Percentiles rank a stretch among this genome's conserved stretches.
Conservation (phyloP, 2,888 invertebrate genomes). For the Bursaphelenchus okinawaensis region DNA sequence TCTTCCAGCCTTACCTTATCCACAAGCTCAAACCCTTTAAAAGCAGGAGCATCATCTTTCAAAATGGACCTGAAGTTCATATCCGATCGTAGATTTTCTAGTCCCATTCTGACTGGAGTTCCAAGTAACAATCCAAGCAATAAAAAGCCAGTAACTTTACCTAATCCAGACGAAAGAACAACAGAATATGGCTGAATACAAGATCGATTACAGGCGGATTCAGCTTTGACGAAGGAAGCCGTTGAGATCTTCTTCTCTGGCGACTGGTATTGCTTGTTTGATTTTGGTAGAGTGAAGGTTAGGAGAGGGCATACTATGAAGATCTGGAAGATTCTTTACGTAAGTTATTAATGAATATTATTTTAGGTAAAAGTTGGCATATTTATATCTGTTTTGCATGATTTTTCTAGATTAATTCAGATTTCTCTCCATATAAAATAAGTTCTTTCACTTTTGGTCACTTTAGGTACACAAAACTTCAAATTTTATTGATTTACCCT, state of each 20-base stretch:
- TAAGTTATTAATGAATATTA: no score
- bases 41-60: slow-evolving; percentile 22
- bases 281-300: background rate
- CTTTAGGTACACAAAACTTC: no score
- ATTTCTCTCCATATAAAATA: no score
- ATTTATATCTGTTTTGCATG: no score
- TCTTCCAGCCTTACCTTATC: slow-evolving; percentile 19
- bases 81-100: slow-evolving; percentile 18
- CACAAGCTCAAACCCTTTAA: slow-evolving; percentile 25
- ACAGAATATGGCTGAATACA: slow-evolving; percentile 5
- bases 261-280: background rate
- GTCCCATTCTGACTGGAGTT: slow-evolving; percentile 13
- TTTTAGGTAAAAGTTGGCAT: no score
- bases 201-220: background rate
- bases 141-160: background rate
- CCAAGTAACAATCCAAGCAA: background rate
- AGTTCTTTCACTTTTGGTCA: no score
- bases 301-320: background rate
- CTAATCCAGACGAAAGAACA: background rate
- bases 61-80: slow-evolving; percentile 29
- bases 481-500: no score
- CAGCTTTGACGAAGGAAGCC: background rate
- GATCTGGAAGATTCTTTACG: no score
- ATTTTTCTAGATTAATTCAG: no score
- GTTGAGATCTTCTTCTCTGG: background rate